phyloP scores from a whole-genome alignment of 2,797 vertebrate genomes.

The Apogon talboti region DNA sequence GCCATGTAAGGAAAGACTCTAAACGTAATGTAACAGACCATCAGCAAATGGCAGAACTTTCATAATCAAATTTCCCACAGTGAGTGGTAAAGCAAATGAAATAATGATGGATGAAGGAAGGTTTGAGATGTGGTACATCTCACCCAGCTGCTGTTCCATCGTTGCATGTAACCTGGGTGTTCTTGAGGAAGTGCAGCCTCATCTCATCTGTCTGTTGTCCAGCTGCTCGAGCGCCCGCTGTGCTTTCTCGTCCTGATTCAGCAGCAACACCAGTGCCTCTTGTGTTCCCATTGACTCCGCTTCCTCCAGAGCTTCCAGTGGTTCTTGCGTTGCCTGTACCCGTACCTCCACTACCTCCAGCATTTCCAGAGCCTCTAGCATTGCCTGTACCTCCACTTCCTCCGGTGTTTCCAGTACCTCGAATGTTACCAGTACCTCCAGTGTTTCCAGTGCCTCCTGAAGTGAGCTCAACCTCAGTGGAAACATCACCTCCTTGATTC shows the following conservation, averaged over 20 bases:
- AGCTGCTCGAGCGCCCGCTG: conserved; percentile 45
- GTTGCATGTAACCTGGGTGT: conserved; percentile 80
- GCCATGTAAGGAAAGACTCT: conserved; percentile 33
- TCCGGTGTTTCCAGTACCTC: conserved; percentile 38
- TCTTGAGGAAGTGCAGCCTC: conserved; percentile 86
- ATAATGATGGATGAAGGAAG: conserved; percentile 6
- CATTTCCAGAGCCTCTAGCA: neutral
- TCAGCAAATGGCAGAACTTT: neutral
- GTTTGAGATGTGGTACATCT: conserved; percentile 25
- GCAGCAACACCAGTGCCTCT: conserved; percentile 14
- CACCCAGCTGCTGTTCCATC: conserved; percentile 85
- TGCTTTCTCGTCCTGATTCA: neutral
- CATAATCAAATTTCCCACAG: neutral
- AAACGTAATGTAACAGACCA: neutral
- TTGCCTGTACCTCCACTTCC: neutral
- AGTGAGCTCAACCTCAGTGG: conserved; percentile 49
- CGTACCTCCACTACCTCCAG: neutral
- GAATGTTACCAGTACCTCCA: neutral
- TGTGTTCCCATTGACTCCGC: too few species aligned
- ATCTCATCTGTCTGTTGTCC: conserved; percentile 79
- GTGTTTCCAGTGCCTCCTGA: conserved; percentile 38
- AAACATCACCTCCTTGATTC: conserved; percentile 56
- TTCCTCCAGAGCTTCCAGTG: neutral
- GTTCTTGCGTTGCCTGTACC: conserved; percentile 1
- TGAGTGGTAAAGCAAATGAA: neutral